phyloP scores from a whole-genome alignment of 2,888 invertebrate genomes.

The Gymnoscelis rufifasciata region DNA sequence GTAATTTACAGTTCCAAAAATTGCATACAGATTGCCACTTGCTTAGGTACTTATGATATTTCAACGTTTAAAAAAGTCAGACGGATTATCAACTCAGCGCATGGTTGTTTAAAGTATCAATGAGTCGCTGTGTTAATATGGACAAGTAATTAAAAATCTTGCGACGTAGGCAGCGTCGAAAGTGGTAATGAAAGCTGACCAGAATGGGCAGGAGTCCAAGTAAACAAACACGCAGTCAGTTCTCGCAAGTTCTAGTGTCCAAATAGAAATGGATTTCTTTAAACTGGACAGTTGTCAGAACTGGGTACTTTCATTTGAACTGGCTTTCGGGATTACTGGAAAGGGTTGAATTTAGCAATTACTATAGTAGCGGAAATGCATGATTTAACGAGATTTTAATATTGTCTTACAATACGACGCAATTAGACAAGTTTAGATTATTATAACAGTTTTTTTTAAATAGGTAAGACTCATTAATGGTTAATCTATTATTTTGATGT shows the following conservation, averaged over 20 bases:
- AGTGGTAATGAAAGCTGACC: slow-evolving; percentile 71
- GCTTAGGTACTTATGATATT: too few relatives aligned
- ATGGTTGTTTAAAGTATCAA: background rate
- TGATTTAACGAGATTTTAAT: too few relatives aligned
- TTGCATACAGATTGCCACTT: too few relatives aligned
- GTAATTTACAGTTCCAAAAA: too few relatives aligned
- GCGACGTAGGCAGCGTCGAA: slow-evolving; percentile 57
- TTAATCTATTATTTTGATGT: too few relatives aligned
- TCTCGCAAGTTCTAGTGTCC: slow-evolving; percentile 26
- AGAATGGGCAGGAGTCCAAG: slow-evolving; percentile 51
- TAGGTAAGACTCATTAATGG: too few relatives aligned
- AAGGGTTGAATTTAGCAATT: too few relatives aligned
- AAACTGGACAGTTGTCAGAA: background rate
- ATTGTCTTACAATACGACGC: too few relatives aligned
- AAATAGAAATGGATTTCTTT: slow-evolving; percentile 1
- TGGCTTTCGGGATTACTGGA: background rate
- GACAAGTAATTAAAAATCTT: slow-evolving; percentile 62
- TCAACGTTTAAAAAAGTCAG: background rate
- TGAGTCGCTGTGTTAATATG: slow-evolving; percentile 8
- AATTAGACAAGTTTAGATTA: too few relatives aligned
- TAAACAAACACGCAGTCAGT: slow-evolving; percentile 43
- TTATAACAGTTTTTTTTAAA: too few relatives aligned
- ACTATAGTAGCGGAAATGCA: too few relatives aligned
- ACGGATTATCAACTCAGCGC: background rate
- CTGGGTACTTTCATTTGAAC: background rate